Evolutionary conservation across 2,113 vertebrate genomes (phyloP).

Genomic region (Piprites chloris): DNA sequence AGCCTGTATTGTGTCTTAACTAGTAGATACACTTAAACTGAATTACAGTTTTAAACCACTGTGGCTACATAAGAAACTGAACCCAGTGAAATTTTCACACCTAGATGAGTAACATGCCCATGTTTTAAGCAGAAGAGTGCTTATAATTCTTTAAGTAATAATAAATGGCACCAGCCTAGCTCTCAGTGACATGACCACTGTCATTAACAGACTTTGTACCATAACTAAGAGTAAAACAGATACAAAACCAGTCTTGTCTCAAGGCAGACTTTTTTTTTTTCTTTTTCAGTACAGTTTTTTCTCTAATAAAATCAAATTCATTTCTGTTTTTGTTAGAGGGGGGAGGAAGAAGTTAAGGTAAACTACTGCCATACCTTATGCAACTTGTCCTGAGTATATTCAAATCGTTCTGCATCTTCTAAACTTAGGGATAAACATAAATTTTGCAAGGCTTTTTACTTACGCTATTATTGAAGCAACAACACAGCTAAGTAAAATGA

Average conservation of each 20-base stretch:
- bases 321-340: fast-evolving
- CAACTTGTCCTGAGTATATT: neutral
- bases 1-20: neutral
- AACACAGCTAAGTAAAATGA: neutral
- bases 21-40: neutral
- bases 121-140: neutral
- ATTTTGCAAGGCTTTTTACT: neutral
- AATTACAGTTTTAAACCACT: neutral
- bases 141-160: neutral
- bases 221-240: neutral
- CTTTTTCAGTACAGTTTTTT: neutral
- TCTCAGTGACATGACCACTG: neutral
- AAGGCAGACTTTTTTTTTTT: neutral
- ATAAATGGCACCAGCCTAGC: neutral
- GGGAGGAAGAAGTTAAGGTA: neutral
- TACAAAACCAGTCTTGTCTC: neutral
- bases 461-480: neutral
- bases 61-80: neutral
- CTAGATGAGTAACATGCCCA: neutral
- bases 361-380: neutral
- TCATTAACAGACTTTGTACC: neutral
- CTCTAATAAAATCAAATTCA: neutral
- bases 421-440: neutral
- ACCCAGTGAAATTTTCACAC: neutral
- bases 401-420: neutral